Base-by-base conservation (phyloP, 2,888 invertebrate genomes). In the Sepiola atlantica region DNA sequence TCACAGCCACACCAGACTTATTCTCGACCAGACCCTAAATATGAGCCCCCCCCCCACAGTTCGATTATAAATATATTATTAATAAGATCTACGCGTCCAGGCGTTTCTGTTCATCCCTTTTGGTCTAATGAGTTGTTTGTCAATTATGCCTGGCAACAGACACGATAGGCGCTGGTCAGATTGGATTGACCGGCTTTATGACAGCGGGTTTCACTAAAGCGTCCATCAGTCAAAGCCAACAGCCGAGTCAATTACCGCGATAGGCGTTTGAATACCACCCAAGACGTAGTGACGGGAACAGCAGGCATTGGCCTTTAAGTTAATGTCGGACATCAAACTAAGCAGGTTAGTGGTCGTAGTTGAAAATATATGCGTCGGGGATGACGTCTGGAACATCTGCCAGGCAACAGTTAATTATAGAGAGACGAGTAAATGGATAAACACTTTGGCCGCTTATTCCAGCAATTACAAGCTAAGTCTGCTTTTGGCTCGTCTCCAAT, bases 201-300 rank as follows among this genome's bases (percentile, higher is more conserved):
- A 77, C 77, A 77, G 77, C 77, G 16, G 14, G 77, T n/a, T 77
- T 77, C 77, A 32, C 16, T n/a, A 77, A 32, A 32, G n/a, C 32
- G 77, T 77, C 77, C 77, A 14, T 77, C 77, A n/a, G n/a, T 77
- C 32, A 77, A 77, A 77, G n/a, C n/a, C 77, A 77, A 77, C 77
- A 77, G 77, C 77, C n/a, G 77, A 77, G 77, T 77, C 77, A 32
- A 77, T 77, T 77, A 77, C 77, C 32, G 77, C 77, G n/a, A 77
- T 4, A 77, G n/a, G 77, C 77, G n/a, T 77, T n/a, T 77, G 77
- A 32, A 77, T 77, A 77, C 32, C 16, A 32, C 8, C 77, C n/a
- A 32, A 77, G 77, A 77, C 77, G n/a, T 18, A 14, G 16, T 32
- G 77, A 77, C 77, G 32, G 32, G n/a, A 77, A 77, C 77, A 77